Conservation (phyloP, 92 coral and sea anemone genomes). For the Zoanthus solanderi region DNA sequence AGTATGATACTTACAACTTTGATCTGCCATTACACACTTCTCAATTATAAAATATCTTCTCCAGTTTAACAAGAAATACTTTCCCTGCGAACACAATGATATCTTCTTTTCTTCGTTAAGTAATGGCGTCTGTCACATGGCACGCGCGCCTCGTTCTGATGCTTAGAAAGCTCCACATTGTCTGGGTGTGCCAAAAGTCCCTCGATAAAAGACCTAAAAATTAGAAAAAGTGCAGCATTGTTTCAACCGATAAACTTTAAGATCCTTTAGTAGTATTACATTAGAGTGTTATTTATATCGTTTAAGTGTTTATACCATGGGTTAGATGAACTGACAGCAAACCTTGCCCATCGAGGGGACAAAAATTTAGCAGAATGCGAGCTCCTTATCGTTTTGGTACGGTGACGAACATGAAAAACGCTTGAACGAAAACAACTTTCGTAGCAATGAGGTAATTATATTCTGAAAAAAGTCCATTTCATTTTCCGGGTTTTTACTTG, state of each 20-base stretch:
- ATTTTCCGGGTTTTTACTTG: slow-evolving; percentile 24
- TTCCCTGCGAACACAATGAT: neutral
- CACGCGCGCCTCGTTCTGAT: slow-evolving; percentile 46
- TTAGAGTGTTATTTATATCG: neutral
- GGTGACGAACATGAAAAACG: neutral
- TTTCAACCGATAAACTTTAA: neutral
- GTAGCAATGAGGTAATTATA: slow-evolving; percentile 19
- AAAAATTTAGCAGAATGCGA: neutral
- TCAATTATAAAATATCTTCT: neutral
- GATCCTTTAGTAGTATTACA: neutral
- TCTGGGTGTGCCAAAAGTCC: neutral
- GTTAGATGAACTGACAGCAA: neutral
- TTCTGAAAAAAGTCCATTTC: slow-evolving; percentile 5
- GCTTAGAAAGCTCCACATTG: neutral
- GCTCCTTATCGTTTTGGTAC: neutral
- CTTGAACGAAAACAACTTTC: neutral
- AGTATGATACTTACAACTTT: slow-evolving; percentile 31
- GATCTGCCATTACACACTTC: slow-evolving; percentile 30
- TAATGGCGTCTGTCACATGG: slow-evolving; percentile 18
- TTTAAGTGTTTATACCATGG: neutral
- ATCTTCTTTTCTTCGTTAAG: neutral
- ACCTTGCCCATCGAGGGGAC: neutral
- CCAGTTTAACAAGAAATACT: neutral
- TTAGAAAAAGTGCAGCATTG: neutral
- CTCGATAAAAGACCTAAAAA: neutral